Base-by-base conservation (phyloP, 1,140 invertebrate genomes). In the Triops cancriformis region DNA sequence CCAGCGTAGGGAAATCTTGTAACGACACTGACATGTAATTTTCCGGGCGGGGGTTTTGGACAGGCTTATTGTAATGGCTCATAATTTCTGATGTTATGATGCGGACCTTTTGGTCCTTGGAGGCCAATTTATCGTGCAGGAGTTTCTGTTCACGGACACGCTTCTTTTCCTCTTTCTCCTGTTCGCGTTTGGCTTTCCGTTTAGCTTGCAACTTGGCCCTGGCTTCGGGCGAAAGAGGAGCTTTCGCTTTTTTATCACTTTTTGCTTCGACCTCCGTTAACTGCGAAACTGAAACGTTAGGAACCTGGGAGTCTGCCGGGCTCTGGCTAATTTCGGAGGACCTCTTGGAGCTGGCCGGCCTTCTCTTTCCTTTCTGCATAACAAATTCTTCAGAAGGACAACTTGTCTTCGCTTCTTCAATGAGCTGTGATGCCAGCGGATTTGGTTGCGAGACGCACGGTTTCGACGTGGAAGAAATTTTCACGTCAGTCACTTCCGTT, bases 91-190 rank as follows among this genome's bases (percentile, higher is more conserved):
- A 28, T 12, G 77, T 78, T 12, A 78, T 45, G 27, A 78, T 73
- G 12, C 72, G 73, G 51, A 78, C 72, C 26, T 78, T 78, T 73
- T 73, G 72, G 27, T 73, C 77, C 45, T 78, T 78, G 9, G 77
- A 37, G 5, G 77, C 77, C 9, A 78, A 12, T 26, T 74, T 73
- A 14, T 78, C 77, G 14, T 28, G 41, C 4, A 73, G 41, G 26
- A 74, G 6, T 26, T 78, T 78, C 31, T 73, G 26, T 43, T 78
- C 77, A n/a, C 77, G 73, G 4, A 73, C 26, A 5, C 23, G 37
- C 18, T 73, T 73, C 26, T 78, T 78, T 45, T 78, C 74, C 26
- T 74, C 27, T 45, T 78, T 78, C 26, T 37, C 18, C n/a, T 73
- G n/a, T 42, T 78, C 74, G 42, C 72, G 37, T 42, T 73, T 41